Percentiles rank a stretch among this genome's conserved stretches.
Conservation (phyloP, 2,797 vertebrate genomes). For the Pangasius djambal region DNA sequence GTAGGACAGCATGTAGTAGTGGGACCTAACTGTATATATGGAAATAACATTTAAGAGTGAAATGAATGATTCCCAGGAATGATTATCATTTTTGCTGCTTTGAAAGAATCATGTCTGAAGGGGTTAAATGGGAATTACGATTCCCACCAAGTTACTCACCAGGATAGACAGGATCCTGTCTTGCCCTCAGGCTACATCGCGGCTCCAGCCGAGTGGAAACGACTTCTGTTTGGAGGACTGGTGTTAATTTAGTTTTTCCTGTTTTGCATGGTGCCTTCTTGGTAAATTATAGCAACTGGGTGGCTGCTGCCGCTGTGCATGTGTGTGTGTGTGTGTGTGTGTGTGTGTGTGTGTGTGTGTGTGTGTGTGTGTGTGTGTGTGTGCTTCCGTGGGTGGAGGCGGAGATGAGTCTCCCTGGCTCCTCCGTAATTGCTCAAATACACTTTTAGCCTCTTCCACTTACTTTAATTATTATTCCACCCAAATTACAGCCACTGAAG, state of each 20-base stretch:
- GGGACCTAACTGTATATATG: too few species aligned
- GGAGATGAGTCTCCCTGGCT: constrained; percentile 48
- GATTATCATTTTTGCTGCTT: background rate
- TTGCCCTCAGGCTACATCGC: constrained; percentile 10
- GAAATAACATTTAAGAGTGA: background rate
- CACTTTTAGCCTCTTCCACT: constrained; percentile 44
- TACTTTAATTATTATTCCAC: constrained; percentile 59
- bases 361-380: constrained; percentile 9
- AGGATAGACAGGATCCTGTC: constrained; percentile 22
- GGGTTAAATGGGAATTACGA: background rate
- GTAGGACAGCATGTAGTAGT: too few species aligned
- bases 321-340: constrained; percentile 18
- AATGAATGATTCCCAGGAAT: background rate
- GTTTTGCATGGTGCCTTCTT: constrained; percentile 52
- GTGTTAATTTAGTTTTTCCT: constrained; percentile 57
- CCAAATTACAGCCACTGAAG: constrained; percentile 50
- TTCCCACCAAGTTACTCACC: constrained; percentile 10
- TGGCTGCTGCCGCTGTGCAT: constrained; percentile 26
- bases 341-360: constrained; percentile 1
- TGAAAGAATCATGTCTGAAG: constrained; percentile 11
- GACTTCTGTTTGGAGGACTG: constrained; percentile 37
- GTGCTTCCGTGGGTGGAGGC: constrained; percentile 33
- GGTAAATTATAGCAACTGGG: constrained; percentile 44
- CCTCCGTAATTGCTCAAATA: constrained; percentile 50
- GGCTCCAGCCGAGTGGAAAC: constrained; percentile 22